Evolutionary conservation across 2,888 invertebrate genomes (phyloP), one percentile per base, ranked within the genome.

Genomic region (Antitype chi): DNA sequence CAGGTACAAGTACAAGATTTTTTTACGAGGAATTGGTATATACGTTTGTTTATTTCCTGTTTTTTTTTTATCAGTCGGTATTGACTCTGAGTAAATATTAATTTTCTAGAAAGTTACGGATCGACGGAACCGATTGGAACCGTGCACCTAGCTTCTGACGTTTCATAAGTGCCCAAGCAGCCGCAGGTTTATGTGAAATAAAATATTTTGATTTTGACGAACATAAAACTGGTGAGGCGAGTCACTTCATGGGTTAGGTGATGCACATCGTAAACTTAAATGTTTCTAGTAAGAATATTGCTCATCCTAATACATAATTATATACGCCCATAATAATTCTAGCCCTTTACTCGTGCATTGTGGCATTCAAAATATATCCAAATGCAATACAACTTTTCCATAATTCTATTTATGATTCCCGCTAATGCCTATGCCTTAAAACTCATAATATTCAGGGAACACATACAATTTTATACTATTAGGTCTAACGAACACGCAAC

Each of bases 401-500:
- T 25, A 15, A 43, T 20, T 47, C 28, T 6, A 2, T 4, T 7
- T 43, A 1, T 23, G 17, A 13, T 15, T 43, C 0, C 9, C 82
- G 70, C 78, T 64, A 4, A 47, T 25, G 13, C 67, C 9, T 55
- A 2, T 63, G 17, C 20, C 49, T 82, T 57, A 55, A n/a, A 60
- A 28, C 49, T 13, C 8, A 25, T 11, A 52, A 59, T 52, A 38
- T 53, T 47, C 32, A 59, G 11, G 32, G 15, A 67, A 62, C 47
- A 62, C 25, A 76, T 38, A 66, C 78, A 71, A 81, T 85, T 82
- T 82, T 85, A 78, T 78, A 82, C 85, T 78, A 78, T 85, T 78
- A 82, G 43, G 69, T 74, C 59, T 84, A 82, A 84, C 69, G 78
- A 84, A 85, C 85, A 78, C 78, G 66, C 78, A 70, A 59, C 59